These are phyloP conservation scores for Lasaia peninsularis DNA, from an alignment of 1,140 invertebrate species.

Conservation along the genomic window DNA sequence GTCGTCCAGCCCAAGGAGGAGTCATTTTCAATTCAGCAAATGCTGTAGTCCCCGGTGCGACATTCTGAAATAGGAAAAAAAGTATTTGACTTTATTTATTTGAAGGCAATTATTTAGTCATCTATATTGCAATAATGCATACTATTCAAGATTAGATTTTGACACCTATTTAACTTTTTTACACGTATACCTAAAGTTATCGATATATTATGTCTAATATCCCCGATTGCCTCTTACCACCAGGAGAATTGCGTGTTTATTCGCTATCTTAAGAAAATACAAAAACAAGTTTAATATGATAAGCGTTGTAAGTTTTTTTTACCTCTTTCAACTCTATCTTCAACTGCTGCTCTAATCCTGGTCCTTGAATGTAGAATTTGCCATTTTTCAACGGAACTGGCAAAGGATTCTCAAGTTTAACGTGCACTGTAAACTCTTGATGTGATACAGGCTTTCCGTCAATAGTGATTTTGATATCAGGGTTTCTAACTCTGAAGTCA, in stretches of 20 bases:
- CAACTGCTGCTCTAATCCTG: conserved; percentile 84
- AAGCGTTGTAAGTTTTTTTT: conserved; percentile 31
- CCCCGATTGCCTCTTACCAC: no score
- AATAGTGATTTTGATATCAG: conserved; percentile 89
- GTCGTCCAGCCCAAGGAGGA: conserved; percentile 84
- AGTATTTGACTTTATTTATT: conserved; percentile 17
- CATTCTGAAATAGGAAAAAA: conserved; percentile 50
- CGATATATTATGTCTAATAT: no score
- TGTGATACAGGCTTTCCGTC: conserved; percentile 81
- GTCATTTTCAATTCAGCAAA: conserved; percentile 84
- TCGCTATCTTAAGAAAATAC: no score
- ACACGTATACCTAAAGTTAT: no score
- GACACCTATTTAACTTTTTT: no score
- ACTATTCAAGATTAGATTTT: no score
- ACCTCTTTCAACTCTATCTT: conserved; percentile 84
- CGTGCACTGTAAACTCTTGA: conserved; percentile 81
- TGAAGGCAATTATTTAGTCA: no score
- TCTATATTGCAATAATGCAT: no score
- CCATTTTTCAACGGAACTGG: conserved; percentile 86
- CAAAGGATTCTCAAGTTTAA: conserved; percentile 90
- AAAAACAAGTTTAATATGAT: no score
- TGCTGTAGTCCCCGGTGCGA: conserved; percentile 81
- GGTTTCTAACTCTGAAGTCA: conserved; percentile 92
- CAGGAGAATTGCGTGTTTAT: no score
- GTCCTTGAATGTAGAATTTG: conserved; percentile 87